phyloP scores from a whole-genome alignment of 2,888 invertebrate genomes.

The Sicus ferrugineus region DNA sequence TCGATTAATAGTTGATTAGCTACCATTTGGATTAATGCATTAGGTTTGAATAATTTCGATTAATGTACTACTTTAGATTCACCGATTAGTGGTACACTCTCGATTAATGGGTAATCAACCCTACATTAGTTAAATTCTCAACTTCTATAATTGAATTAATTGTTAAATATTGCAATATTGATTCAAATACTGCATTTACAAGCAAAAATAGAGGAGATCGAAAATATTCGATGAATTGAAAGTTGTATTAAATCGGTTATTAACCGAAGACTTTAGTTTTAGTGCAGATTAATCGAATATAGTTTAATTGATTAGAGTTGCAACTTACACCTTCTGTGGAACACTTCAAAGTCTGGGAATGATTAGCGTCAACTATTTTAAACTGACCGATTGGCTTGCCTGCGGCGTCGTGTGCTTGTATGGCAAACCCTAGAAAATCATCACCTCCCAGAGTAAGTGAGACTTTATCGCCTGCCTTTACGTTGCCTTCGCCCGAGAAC shows the following conservation, averaged over 20 bases:
- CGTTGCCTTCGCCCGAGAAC: constrained; percentile 63
- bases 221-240: too few species aligned
- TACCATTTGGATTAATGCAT: too few species aligned
- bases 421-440: constrained; percentile 71
- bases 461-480: constrained; percentile 63
- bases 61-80: too few species aligned
- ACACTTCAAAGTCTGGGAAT: constrained; percentile 61
- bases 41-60: too few species aligned
- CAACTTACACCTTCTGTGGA: constrained; percentile 50
- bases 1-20: neutral
- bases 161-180: neutral
- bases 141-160: too few species aligned
- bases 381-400: constrained; percentile 72
- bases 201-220: neutral
- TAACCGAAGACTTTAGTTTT: too few species aligned
- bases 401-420: constrained; percentile 71
- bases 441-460: constrained; percentile 65
- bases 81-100: too few species aligned
- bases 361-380: constrained; percentile 64
- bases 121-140: too few species aligned
- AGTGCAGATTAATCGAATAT: neutral
- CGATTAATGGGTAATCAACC: too few species aligned
- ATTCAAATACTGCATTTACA: too few species aligned
- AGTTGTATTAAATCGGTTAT: too few species aligned
- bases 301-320: neutral